Evolutionary conservation across 1,140 invertebrate genomes (phyloP).

Genomic region (Andricus grossulariae): DNA sequence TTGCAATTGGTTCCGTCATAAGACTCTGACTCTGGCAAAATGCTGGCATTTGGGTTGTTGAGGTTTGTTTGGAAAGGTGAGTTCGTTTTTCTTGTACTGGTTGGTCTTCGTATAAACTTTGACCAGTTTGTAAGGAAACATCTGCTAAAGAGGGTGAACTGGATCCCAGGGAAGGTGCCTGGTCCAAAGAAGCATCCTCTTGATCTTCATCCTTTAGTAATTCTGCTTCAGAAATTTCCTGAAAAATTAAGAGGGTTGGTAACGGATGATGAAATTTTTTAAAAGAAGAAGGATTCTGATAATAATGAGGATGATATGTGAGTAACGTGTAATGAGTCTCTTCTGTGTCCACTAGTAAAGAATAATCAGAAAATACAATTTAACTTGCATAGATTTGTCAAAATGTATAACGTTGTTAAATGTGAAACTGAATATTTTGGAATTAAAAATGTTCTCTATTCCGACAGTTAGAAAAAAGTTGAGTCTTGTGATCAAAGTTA

Average conservation of each 20-base stretch:
- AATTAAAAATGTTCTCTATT: too few species aligned
- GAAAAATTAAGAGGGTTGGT: slow-evolving; percentile 41
- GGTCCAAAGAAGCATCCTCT: slow-evolving; percentile 67
- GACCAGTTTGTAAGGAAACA: slow-evolving; percentile 72
- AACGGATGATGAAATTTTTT: not conserved
- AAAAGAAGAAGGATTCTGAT: not conserved
- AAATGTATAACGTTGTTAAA: too few species aligned
- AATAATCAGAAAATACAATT: too few species aligned
- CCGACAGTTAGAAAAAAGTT: too few species aligned
- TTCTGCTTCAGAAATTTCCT: slow-evolving; percentile 12
- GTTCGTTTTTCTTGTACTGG: slow-evolving; percentile 55
- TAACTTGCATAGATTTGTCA: too few species aligned
- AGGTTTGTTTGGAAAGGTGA: slow-evolving; percentile 66
- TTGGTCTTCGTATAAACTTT: slow-evolving; percentile 64
- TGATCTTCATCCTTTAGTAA: slow-evolving; percentile 34
- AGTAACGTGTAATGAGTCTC: too few species aligned
- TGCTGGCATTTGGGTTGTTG: slow-evolving; percentile 60
- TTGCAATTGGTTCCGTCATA: slow-evolving; percentile 47
- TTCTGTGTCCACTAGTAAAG: too few species aligned
- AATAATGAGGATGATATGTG: too few species aligned
- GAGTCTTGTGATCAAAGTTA: too few species aligned
- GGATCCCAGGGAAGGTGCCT: slow-evolving; percentile 62
- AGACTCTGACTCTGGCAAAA: slow-evolving; percentile 55
- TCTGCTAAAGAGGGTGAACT: slow-evolving; percentile 67
- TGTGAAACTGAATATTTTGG: too few species aligned